Percentiles rank a stretch among this genome's conserved stretches.
These are phyloP conservation scores for Nematolebias whitei DNA, from an alignment of 2,113 vertebrate genomes.

Conservation along the genomic window DNA sequence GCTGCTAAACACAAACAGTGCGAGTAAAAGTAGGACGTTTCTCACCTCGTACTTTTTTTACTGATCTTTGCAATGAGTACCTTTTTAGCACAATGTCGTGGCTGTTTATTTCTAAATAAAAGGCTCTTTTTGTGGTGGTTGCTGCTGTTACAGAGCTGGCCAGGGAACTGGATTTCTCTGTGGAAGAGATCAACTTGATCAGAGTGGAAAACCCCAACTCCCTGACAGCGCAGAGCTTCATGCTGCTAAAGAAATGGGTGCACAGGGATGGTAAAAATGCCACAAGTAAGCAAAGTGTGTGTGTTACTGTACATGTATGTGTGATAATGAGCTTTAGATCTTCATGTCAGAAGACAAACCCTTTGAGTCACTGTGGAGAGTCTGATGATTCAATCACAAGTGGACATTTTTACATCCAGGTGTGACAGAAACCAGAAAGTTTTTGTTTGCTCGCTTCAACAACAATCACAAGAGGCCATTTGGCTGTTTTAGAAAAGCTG, in stretches of 20 bases:
- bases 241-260: slow-evolving; percentile 99
- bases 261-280: slow-evolving; percentile 97
- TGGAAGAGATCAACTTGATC: slow-evolving; percentile 98
- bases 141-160: slow-evolving; percentile 88
- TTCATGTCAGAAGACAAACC: not conserved
- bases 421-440: too few relatives aligned
- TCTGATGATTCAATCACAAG: not conserved
- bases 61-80: too few relatives aligned
- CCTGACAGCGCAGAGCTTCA: slow-evolving; percentile 97
- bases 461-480: too few relatives aligned
- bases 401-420: not conserved
- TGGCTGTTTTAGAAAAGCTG: too few relatives aligned
- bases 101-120: not conserved
- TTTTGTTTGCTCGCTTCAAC: too few relatives aligned
- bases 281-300: slow-evolving; percentile 89
- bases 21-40: too few relatives aligned
- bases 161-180: slow-evolving; percentile 98
- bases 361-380: not conserved
- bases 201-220: slow-evolving; percentile 98
- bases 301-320: too few relatives aligned
- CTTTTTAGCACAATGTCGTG: not conserved
- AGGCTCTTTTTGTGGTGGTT: not conserved
- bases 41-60: too few relatives aligned
- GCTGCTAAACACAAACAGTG: too few relatives aligned
- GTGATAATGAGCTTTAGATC: not conserved